phyloP scores from a whole-genome alignment of 1,140 invertebrate species.

The Aphidius ervi region DNA sequence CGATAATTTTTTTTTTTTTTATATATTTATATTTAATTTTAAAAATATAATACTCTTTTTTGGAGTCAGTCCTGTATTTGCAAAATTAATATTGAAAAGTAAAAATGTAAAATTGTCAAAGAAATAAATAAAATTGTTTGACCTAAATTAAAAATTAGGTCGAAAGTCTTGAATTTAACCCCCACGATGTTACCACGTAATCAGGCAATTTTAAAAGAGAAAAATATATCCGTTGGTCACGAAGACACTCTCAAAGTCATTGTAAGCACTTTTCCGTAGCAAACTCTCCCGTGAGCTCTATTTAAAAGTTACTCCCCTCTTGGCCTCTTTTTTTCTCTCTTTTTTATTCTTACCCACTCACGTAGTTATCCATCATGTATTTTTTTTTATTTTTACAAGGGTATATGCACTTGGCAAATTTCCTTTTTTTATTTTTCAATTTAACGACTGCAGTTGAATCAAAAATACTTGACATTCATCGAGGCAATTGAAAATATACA shows the following conservation, averaged over 20 bases:
- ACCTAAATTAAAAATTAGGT: slow-evolving; percentile 32
- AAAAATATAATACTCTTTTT: no score
- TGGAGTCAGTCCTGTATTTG: no score
- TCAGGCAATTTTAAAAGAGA: neutral
- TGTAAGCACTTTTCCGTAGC: slow-evolving; percentile 1
- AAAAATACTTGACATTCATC: no score
- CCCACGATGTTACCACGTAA: slow-evolving; percentile 37
- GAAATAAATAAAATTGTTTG: slow-evolving; percentile 3
- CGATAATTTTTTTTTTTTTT: no score
- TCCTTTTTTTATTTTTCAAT: slow-evolving; percentile 1
- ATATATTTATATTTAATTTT: no score
- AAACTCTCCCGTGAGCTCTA: slow-evolving; percentile 7
- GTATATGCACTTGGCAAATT: neutral
- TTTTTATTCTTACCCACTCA: neutral
- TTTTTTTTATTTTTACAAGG: no score
- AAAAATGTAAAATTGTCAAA: neutral
- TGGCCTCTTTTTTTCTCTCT: neutral
- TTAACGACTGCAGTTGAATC: neutral
- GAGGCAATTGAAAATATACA: no score
- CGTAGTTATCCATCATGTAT: no score
- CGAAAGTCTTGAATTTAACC: slow-evolving; percentile 37
- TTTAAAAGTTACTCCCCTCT: slow-evolving; percentile 17
- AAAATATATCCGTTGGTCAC: slow-evolving; percentile 8
- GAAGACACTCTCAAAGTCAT: slow-evolving; percentile 12
- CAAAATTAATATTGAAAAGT: slow-evolving; percentile 11